phyloP scores from a whole-genome alignment of 2,888 invertebrate genomes.

The Caenorhabditis afra region DNA sequence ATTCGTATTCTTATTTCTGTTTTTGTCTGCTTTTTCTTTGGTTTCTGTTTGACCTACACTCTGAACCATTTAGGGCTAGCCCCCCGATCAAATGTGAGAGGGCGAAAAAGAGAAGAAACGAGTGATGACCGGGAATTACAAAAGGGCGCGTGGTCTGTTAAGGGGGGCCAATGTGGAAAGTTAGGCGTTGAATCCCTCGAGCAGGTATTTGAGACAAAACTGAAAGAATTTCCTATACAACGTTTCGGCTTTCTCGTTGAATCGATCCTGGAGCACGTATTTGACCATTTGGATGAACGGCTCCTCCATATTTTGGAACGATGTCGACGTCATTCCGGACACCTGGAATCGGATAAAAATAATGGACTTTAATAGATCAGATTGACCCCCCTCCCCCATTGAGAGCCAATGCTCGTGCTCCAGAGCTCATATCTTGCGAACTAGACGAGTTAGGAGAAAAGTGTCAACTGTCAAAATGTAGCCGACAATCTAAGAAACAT shows the following conservation, averaged over 20 bases:
- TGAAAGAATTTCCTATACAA: slow-evolving; percentile 80
- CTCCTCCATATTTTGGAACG: slow-evolving; percentile 81
- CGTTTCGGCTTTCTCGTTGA: slow-evolving; percentile 81
- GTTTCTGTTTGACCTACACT: slow-evolving; percentile 9
- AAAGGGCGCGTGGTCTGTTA: no score
- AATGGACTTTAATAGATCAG: background rate
- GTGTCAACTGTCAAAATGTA: no score
- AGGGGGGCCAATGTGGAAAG: no score
- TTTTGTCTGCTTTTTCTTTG: background rate
- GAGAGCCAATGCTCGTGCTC: no score
- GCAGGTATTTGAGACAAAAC: slow-evolving; percentile 79
- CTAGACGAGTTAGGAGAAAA: no score
- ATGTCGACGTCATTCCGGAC: slow-evolving; percentile 68
- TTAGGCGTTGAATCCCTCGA: slow-evolving; percentile 78
- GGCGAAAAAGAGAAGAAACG: background rate
- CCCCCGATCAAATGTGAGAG: background rate
- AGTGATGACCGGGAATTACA: no score
- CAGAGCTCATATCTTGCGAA: no score
- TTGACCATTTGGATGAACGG: slow-evolving; percentile 81
- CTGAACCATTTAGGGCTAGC: background rate
- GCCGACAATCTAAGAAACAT: no score
- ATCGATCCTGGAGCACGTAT: slow-evolving; percentile 80
- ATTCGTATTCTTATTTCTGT: background rate
- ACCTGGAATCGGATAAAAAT: slow-evolving; percentile 65
- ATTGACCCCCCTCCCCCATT: no score